phyloP scores from a whole-genome alignment of 1,140 invertebrate genomes.

The Euura lappo region DNA sequence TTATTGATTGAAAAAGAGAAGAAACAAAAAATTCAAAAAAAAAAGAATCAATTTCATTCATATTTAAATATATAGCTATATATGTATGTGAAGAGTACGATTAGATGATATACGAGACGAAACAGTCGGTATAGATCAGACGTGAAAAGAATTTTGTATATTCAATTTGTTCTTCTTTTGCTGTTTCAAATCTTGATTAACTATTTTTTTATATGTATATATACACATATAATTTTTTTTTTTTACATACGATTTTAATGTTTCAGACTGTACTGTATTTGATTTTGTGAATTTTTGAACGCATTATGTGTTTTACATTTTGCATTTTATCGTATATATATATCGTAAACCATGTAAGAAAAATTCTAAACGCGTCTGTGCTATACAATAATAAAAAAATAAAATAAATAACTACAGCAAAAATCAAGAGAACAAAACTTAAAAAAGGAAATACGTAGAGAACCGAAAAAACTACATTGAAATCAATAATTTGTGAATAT shows the following conservation, averaged over 20 bases:
- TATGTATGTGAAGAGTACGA: too few species aligned
- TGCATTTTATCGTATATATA: not conserved
- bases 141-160: not conserved
- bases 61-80: too few species aligned
- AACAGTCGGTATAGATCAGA: not conserved
- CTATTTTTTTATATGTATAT: not conserved
- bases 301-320: not conserved
- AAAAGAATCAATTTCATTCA: too few species aligned
- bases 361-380: not conserved
- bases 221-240: not conserved
- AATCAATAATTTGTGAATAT: not conserved
- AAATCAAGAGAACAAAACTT: too few species aligned
- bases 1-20: conserved; percentile 25
- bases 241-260: not conserved
- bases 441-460: too few species aligned
- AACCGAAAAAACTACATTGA: not conserved
- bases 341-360: not conserved
- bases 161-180: too few species aligned
- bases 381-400: not conserved
- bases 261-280: not conserved
- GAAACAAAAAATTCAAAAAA: too few species aligned
- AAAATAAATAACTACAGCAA: too few species aligned
- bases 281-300: not conserved
- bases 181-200: too few species aligned
- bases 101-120: too few species aligned